These are phyloP conservation scores for Aptenodytes patagonicus DNA, from an alignment of 2,113 vertebrate genomes.

Conservation along the genomic window DNA sequence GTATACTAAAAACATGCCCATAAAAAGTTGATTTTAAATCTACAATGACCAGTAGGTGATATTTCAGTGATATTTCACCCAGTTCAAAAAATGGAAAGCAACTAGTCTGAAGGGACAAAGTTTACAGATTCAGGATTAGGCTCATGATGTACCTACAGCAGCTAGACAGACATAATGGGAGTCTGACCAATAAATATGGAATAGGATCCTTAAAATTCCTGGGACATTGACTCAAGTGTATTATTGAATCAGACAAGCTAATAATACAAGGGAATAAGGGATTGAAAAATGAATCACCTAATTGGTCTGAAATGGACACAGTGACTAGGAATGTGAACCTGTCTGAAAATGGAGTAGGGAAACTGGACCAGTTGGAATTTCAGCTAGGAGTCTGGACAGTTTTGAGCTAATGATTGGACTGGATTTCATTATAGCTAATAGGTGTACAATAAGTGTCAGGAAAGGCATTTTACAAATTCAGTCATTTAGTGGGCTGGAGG, in stretches of 20 bases:
- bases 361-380: neutral
- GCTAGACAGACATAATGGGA: neutral
- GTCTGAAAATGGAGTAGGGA: neutral
- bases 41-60: too few species aligned
- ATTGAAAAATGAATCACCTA: neutral
- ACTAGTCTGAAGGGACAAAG: neutral
- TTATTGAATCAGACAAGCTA: neutral
- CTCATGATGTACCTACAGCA: neutral
- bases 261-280: neutral
- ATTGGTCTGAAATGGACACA: neutral
- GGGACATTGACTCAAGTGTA: neutral
- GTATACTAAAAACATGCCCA: too few species aligned
- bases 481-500: neutral
- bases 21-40: too few species aligned
- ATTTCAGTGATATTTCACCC: too few species aligned
- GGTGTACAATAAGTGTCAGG: neutral
- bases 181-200: neutral
- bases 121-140: neutral
- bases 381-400: neutral
- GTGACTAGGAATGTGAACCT: neutral
- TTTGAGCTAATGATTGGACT: neutral
- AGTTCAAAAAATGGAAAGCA: too few species aligned
- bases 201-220: neutral
- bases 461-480: neutral
- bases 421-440: neutral